Evolutionary conservation across 2,113 vertebrate species (phyloP).

Genomic region (Pseudonaja textilis): DNA sequence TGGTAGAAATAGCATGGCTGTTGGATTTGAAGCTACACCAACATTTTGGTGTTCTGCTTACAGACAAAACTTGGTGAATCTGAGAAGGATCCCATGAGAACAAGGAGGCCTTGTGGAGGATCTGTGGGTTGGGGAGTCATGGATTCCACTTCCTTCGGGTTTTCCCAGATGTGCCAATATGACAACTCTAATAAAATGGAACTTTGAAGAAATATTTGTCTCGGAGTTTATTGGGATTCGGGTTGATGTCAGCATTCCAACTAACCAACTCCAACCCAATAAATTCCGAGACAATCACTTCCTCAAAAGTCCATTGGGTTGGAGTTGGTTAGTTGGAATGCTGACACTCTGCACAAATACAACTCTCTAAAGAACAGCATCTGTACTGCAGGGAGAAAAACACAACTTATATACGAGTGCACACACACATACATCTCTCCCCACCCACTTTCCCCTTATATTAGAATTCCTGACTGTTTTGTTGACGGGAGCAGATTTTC

Average conservation of each 20-base stretch:
- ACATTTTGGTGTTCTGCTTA: constrained; percentile 33
- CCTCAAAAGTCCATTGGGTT: too few relatives aligned
- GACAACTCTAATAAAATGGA: too few relatives aligned
- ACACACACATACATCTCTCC: background rate
- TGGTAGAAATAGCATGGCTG: constrained; percentile 15
- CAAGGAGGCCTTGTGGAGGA: background rate
- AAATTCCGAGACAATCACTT: too few relatives aligned
- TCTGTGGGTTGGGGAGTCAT: background rate
- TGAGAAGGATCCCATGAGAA: background rate
- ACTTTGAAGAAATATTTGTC: too few relatives aligned
- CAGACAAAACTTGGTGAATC: constrained; percentile 22
- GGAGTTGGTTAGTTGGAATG: too few relatives aligned
- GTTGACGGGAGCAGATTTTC: background rate
- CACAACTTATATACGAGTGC: background rate
- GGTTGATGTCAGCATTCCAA: too few relatives aligned
- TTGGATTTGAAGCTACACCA: constrained; percentile 30
- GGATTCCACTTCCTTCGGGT: background rate
- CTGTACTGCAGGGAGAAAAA: background rate
- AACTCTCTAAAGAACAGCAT: background rate
- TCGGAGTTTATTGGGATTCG: too few relatives aligned
- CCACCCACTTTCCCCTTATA: background rate
- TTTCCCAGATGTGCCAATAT: too few relatives aligned
- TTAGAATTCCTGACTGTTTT: background rate
- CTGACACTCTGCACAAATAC: background rate
- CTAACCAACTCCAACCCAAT: too few relatives aligned